Evolutionary conservation across 2,113 vertebrate genomes (phyloP), one percentile per base, ranked within the genome.

Genomic region (Bufo bufo): DNA sequence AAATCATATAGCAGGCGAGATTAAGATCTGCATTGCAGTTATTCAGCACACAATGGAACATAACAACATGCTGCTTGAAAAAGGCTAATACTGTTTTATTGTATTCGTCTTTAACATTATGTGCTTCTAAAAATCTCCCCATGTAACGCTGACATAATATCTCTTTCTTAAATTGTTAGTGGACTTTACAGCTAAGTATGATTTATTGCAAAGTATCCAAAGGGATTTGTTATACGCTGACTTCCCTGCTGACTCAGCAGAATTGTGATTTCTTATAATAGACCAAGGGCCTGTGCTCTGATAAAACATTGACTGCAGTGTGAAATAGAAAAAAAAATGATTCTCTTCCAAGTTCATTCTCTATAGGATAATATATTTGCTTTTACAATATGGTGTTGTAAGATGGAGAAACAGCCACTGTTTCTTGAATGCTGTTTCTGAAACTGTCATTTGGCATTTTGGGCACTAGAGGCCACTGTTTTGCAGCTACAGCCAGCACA

Each of bases 11-110:
- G 54, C 66, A 45, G 43, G 47, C 49, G 11, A 52, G 74, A 86
- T 86, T 65, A 86, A 86, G 61, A 69, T 86, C 85, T 86, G 85
- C 77, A 86, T 86, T 86, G 85, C 85, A 79, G 85, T 86, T 78
- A 23, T 80, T 69, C 59, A 43, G 61, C 49, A 43, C 45, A 54
- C 45, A 54, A 43, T 59, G 63, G 71, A 77, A 85, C 85, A 54
- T 43, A 86, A 79, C 50, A 86, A 79, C 61, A 86, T 20, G n/a
- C 23, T 45, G 75, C 49, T 86, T 79, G 59, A 77, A 49, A 84
- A 54, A 33, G 82, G 47, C 63, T 33, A 71, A 71, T 71, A 69
- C 63, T 71, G 52, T 65, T 85, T 77, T 85, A 77, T 77, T 77
- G 71, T 77, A 86, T 79, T 54, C 11, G 85, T 69, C 77, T 86